phyloP scores from a whole-genome alignment of 2,888 invertebrate species.

The Timandra comae region DNA sequence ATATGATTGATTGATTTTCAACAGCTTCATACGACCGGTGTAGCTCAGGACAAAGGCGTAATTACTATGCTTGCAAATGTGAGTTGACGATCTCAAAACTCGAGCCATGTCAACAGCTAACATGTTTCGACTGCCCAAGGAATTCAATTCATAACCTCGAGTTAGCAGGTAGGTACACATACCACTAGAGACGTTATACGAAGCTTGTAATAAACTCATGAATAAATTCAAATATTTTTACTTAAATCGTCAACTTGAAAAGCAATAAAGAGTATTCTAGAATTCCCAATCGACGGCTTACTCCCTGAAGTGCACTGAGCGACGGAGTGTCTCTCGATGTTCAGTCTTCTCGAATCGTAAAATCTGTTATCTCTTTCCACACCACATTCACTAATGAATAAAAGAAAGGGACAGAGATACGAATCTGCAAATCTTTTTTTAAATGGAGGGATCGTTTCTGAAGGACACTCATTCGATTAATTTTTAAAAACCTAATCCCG shows the following conservation, averaged over 20 bases:
- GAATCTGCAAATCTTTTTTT: slow-evolving; percentile 20
- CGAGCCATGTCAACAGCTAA: no score
- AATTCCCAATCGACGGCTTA: slow-evolving; percentile 29
- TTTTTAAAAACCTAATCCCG: slow-evolving; percentile 19
- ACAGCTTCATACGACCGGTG: no score
- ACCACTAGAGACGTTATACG: no score
- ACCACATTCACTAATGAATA: slow-evolving; percentile 23
- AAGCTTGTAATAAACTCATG: slow-evolving; percentile 1
- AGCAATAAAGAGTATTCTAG: slow-evolving; percentile 25
- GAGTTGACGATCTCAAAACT: no score
- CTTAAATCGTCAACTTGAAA: slow-evolving; percentile 23
- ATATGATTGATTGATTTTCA: no score
- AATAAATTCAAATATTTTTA: slow-evolving; percentile 18
- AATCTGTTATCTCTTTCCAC: slow-evolving; percentile 32
- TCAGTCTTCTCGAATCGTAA: slow-evolving; percentile 38
- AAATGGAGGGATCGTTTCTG: slow-evolving; percentile 14
- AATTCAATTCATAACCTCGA: no score
- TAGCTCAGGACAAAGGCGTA: no score
- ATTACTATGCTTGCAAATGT: no score
- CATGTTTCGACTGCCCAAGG: no score
- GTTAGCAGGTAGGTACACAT: no score
- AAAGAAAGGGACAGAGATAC: slow-evolving; percentile 25
- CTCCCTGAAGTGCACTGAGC: slow-evolving; percentile 45
- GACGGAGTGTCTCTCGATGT: slow-evolving; percentile 48
- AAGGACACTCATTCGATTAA: slow-evolving; percentile 15